Evolutionary conservation across 1,140 invertebrate species (phyloP), one percentile per base, ranked within the genome.

Genomic region (Drosophila equinoxialis): DNA sequence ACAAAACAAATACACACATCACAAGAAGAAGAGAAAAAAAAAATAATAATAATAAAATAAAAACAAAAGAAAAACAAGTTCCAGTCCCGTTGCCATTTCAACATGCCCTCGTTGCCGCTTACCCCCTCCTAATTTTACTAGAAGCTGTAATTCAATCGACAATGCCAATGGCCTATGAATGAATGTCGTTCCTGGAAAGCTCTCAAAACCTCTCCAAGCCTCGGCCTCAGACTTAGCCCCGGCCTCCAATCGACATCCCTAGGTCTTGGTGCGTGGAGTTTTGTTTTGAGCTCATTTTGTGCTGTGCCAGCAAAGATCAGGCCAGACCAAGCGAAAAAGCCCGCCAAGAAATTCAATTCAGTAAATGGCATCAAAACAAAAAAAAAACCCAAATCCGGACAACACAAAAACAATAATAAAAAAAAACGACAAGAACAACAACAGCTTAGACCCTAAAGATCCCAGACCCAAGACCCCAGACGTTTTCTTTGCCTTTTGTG

Each of bases 141-240:
- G 48, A 51, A 66, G 65, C 71, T 85, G 82, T 83, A 87, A 86
- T 86, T 89, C 67, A 86, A 86, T 87, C 79, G 66, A 74, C 61
- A 71, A 62, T 58, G 45, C 35, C 57, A 65, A 77, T 77, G 67
- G 68, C 63, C 70, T 79, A 79, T 83, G 79, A 87, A 85, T 85
- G 82, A 79, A 81, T 76, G 65, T 62, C 33, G 57, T 86, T 86
- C 83, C 76, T 71, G 70, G 83, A 87, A 80, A 80, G 45, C 41
- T 39, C 41, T 54, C 10, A 65, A 66, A 67, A 64, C 17, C 17
- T 23, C 17, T 23, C 17, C 17, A 51, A 8, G 45, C 45, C n/a
- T 17, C 45, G 45, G 45, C 45, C 45, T 51, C 45, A 51, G 42
- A 6, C 42, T 14, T 14, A 71, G n/a, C 39, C 71, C 20, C 54